Conservation (phyloP, 2,888 invertebrate species). For the Cabera pusaria region DNA sequence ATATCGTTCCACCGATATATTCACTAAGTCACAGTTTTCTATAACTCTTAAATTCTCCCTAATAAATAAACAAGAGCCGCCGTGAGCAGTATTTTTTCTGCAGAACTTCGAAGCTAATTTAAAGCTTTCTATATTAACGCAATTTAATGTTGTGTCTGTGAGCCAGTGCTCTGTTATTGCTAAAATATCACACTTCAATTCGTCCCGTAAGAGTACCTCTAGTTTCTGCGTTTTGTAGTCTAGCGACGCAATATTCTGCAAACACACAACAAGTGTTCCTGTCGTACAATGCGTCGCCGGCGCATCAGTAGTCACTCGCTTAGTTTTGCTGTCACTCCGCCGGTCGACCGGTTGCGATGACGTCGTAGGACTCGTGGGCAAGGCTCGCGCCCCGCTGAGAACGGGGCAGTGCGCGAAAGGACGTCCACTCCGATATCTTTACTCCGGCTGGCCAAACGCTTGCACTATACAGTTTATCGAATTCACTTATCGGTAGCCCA, state of each 20-base stretch:
- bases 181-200: constrained; percentile 9
- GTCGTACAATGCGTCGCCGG: no score
- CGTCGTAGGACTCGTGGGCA: no score
- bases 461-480: constrained; percentile 4
- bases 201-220: constrained; percentile 10
- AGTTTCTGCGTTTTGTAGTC: constrained; percentile 7
- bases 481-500: no score
- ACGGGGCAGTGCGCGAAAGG: constrained; percentile 15
- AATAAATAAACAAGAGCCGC: no score
- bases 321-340: neutral
- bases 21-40: no score
- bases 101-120: constrained; percentile 8
- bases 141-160: constrained; percentile 4
- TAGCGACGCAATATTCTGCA: no score
- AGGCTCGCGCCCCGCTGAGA: constrained; percentile 7
- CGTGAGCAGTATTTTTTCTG: constrained; percentile 1
- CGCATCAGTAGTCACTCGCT: neutral
- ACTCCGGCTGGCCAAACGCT: no score
- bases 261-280: no score
- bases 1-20: no score
- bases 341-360: neutral
- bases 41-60: no score
- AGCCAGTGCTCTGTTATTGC: constrained; percentile 16
- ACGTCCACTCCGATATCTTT: no score
- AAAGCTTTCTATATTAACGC: constrained; percentile 2